Conservation (phyloP, 2,113 vertebrate species). For the Myotis yumanensis region DNA sequence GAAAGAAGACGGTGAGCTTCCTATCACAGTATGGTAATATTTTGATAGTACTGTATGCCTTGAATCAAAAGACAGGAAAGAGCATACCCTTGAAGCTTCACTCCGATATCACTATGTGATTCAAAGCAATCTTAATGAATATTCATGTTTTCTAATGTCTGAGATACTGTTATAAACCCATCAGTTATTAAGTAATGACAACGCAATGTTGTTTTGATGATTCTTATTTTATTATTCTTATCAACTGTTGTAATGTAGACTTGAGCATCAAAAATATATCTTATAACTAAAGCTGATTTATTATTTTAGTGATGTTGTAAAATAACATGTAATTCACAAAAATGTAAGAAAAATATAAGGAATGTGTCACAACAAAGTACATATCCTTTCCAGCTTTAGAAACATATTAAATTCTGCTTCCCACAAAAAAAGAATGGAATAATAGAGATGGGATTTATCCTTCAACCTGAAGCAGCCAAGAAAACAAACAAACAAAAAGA, state of each 20-base stretch:
- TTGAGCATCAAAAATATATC: conserved; percentile 54
- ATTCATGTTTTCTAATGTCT: conserved; percentile 78
- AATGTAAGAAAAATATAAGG: neutral
- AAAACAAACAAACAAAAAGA: neutral
- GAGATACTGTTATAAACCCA: conserved; percentile 74
- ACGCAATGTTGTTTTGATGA: conserved; percentile 76
- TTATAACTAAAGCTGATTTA: conserved; percentile 53
- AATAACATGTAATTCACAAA: conserved; percentile 52
- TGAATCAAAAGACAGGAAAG: conserved; percentile 5
- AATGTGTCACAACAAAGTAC: neutral
- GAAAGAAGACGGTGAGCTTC: conserved; percentile 52
- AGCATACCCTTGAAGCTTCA: conserved; percentile 62
- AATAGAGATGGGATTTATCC: neutral
- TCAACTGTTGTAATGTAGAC: conserved; percentile 38
- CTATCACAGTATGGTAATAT: conserved; percentile 61
- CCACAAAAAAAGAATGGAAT: neutral
- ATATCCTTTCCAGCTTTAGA: neutral
- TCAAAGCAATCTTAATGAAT: conserved; percentile 76
- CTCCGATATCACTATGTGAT: conserved; percentile 74
- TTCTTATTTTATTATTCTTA: conserved; percentile 67
- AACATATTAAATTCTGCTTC: neutral
- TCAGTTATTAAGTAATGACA: conserved; percentile 77
- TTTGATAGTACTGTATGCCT: conserved; percentile 69
- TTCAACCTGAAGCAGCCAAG: neutral
- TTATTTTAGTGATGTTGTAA: conserved; percentile 64